phyloP scores from a whole-genome alignment of 2,888 invertebrate genomes.

The Caenorhabditis sinica region DNA sequence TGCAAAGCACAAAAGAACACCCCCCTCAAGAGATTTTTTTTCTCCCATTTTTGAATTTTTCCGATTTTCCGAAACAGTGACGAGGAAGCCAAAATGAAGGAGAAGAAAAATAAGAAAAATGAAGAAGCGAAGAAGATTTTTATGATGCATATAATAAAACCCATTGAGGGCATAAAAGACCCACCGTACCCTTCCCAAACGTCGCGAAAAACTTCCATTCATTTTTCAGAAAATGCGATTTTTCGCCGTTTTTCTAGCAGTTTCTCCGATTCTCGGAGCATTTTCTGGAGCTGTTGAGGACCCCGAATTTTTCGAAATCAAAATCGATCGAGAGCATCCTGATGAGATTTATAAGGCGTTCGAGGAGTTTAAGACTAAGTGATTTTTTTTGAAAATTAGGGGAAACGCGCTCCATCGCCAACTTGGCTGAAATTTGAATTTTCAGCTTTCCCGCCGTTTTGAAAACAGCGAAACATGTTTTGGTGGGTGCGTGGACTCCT shows the following conservation, averaged over 20 bases:
- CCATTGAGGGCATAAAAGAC: background rate
- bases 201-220: background rate
- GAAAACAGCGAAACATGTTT: too few species aligned
- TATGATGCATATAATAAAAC: background rate
- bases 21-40: too few species aligned
- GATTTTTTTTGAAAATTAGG: background rate
- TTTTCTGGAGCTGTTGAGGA: background rate
- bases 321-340: constrained; percentile 48
- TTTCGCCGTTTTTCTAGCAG: constrained; percentile 7
- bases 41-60: background rate
- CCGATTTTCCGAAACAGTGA: too few species aligned
- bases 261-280: background rate
- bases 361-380: constrained; percentile 27
- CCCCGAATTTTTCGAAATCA: constrained; percentile 40
- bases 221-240: background rate
- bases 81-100: too few species aligned
- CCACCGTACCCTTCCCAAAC: background rate
- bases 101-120: too few species aligned
- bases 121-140: background rate
- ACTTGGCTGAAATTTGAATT: too few species aligned
- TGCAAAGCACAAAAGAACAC: background rate
- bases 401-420: too few species aligned
- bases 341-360: constrained; percentile 53
- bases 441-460: too few species aligned
- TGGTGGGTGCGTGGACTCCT: too few species aligned